These are phyloP conservation scores for Coelogynopora nodosa DNA, from an alignment of 2,888 invertebrate species.

Conservation along the genomic window DNA sequence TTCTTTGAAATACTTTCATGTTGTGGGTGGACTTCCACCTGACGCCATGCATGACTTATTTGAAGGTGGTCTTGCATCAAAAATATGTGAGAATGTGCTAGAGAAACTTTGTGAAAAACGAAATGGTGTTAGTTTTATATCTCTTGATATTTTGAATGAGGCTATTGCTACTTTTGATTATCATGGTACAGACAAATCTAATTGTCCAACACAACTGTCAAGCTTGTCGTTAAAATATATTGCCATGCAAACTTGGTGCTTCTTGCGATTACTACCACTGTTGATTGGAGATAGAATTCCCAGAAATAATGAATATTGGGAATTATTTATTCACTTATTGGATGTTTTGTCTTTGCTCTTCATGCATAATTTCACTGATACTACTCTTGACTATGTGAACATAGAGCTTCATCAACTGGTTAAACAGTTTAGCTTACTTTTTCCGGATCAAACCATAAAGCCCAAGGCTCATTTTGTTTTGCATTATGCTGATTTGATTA, in stretches of 20 bases:
- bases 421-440: neutral
- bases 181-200: neutral
- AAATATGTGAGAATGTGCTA: neutral
- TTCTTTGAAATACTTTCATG: slow-evolving; percentile 19
- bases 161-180: neutral
- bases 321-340: neutral
- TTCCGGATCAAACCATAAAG: neutral
- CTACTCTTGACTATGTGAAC: neutral
- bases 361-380: neutral
- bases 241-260: slow-evolving; percentile 4
- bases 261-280: neutral
- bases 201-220: neutral
- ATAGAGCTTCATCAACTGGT: neutral
- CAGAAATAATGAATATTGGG: neutral
- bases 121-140: neutral
- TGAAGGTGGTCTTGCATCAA: neutral
- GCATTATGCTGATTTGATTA: neutral
- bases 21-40: neutral
- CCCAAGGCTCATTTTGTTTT: slow-evolving; percentile 1
- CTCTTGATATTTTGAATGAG: neutral
- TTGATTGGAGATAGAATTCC: neutral
- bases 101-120: neutral
- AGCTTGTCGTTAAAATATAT: neutral
- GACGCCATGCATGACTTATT: slow-evolving; percentile 26
- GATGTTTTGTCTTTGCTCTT: neutral